Percentiles rank a stretch among this genome's conserved stretches.
phyloP scores from a whole-genome alignment of 2,888 invertebrate genomes.

The Drosophila nigricruria region DNA sequence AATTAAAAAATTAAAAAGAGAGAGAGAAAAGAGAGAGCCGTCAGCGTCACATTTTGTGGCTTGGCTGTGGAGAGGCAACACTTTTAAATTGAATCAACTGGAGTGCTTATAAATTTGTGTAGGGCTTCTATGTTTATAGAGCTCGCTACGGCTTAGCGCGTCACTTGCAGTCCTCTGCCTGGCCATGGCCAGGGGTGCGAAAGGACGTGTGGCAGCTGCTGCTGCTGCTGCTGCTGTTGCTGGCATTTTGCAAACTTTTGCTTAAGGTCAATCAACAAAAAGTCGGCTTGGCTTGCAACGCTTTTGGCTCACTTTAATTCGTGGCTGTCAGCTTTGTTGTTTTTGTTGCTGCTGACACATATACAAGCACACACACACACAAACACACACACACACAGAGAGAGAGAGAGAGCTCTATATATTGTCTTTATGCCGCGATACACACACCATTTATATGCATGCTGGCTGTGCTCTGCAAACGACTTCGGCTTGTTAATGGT shows the following conservation, averaged over 20 bases:
- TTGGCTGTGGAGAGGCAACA: slow-evolving; percentile 23
- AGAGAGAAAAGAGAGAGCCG: slow-evolving; percentile 23
- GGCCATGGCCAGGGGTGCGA: slow-evolving; percentile 21
- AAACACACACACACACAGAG: not conserved
- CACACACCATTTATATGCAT: slow-evolving; percentile 9
- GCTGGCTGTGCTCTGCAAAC: slow-evolving; percentile 26
- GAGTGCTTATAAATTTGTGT: slow-evolving; percentile 77
- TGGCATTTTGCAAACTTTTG: slow-evolving; percentile 62
- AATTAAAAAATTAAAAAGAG: slow-evolving; percentile 70
- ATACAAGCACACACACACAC: not conserved
- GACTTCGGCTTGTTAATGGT: slow-evolving; percentile 66
- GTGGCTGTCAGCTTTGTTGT: slow-evolving; percentile 41
- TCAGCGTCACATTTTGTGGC: slow-evolving; percentile 68
- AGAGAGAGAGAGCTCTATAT: not conserved
- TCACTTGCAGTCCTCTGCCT: slow-evolving; percentile 65
- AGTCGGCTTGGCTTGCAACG: slow-evolving; percentile 27
- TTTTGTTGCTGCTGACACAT: slow-evolving; percentile 25
- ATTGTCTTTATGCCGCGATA: slow-evolving; percentile 4
- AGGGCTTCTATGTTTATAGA: slow-evolving; percentile 28
- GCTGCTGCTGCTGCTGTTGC: slow-evolving; percentile 34
- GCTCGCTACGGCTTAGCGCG: slow-evolving; percentile 35
- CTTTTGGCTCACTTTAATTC: slow-evolving; percentile 57
- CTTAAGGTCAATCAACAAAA: slow-evolving; percentile 63
- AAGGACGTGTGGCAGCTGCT: not conserved
- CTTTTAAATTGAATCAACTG: slow-evolving; percentile 77